Percentiles rank a stretch among this genome's conserved stretches.
These are phyloP conservation scores for Neodon shergylaensis DNA, from an alignment of 2,113 vertebrate species.

Conservation along the genomic window DNA sequence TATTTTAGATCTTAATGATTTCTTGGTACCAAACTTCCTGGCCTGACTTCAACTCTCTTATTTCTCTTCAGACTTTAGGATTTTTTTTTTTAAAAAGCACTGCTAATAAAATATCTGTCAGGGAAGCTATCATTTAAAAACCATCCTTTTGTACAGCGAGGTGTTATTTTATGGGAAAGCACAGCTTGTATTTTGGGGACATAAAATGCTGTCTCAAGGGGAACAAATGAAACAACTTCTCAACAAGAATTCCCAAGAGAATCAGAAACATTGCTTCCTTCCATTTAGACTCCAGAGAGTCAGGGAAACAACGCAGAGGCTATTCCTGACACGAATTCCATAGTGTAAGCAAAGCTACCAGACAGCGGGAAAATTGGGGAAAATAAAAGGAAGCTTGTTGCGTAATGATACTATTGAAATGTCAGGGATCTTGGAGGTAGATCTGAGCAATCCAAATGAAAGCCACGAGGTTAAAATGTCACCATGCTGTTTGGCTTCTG, in stretches of 20 bases:
- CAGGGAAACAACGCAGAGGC: background rate
- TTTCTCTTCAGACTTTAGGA: background rate
- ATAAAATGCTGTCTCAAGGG: conserved; percentile 9
- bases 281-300: conserved; percentile 2
- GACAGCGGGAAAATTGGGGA: conserved; percentile 37
- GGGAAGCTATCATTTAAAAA: conserved; percentile 28
- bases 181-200: background rate
- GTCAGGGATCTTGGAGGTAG: conserved; percentile 43
- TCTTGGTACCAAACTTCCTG: conserved; percentile 1
- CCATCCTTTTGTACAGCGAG: background rate
- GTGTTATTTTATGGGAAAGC: conserved; percentile 3
- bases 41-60: background rate
- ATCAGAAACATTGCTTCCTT: conserved; percentile 7
- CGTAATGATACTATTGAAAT: conserved; percentile 37
- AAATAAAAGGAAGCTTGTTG: conserved; percentile 49
- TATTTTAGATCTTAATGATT: background rate
- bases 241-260: conserved; percentile 33
- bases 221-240: background rate
- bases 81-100: background rate
- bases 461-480: conserved; percentile 45
- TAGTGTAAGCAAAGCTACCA: background rate
- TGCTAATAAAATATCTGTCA: background rate
- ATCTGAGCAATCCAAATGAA: conserved; percentile 19
- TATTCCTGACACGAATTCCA: background rate
- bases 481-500: conserved; percentile 46